Evolutionary conservation across 1,140 invertebrate genomes (phyloP), one percentile per base, ranked within the genome.

Genomic region (Ditylenchus dipsaci): DNA sequence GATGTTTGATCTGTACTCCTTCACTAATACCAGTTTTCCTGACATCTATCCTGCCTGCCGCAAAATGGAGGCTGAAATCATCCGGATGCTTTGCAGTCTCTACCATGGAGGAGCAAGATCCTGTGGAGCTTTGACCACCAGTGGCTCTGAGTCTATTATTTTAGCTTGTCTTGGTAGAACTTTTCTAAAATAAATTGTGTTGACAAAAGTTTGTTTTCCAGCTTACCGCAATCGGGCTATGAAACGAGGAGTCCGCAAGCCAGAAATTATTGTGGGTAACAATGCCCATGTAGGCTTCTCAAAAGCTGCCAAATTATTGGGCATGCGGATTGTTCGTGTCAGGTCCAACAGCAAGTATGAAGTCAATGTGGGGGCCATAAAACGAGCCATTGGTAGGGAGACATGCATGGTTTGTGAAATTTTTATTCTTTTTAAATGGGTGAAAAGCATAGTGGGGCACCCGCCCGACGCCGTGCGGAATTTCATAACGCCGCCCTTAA

Each of bases 61-160:
- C 74, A 96, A 97, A 87, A 97, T 99, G 93, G 96, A 99, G 85
- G 91, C 94, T 0, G 95, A 98, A 86, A 88, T 98, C 45, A 90
- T 98, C 0, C 87, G 90, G 71, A 96, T 97, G 87, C 87, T 89
- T 17, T 89, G 89, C 73, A 87, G 87, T 64, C 85, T 98, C 57
- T 98, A 95, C 83, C 88, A 96, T 83, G 95, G 95, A 0, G 89
- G 89, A 71, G 83, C 87, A 0, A 85, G 91, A 1, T 85, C 89
- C 69, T 95, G 93, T 86, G 95, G 95, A 59, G 91, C 90, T 30
- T 91, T 94, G 84, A 88, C 78, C 9, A 70, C 72, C 1, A 76
- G 76, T 13, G 77, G 69, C n/a, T 60, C 60, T 17, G 79, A 81
- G 67, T 75, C 81, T 15, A 69, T 81, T 27, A 68, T 81, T 43